phyloP scores from a whole-genome alignment of 1,140 invertebrate genomes.

The Bradysia coprophila region DNA sequence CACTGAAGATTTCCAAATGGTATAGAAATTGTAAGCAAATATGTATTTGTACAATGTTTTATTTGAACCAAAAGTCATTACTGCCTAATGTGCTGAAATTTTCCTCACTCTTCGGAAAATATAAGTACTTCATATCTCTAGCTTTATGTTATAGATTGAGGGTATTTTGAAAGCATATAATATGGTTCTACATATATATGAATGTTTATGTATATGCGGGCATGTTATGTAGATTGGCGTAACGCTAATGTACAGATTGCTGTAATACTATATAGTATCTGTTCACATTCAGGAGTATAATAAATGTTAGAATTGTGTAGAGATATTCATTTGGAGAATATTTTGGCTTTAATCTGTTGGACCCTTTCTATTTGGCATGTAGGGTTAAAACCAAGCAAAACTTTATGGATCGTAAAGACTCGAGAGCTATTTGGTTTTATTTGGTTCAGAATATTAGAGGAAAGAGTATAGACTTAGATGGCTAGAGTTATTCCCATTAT shows the following conservation, averaged over 20 bases:
- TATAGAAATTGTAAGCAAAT: neutral
- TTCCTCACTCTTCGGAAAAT: neutral
- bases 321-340: constrained; percentile 3
- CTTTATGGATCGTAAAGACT: constrained; percentile 3
- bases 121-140: neutral
- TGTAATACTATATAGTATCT: neutral
- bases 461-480: neutral
- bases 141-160: neutral
- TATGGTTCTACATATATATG: no score
- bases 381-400: constrained; percentile 1
- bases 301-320: neutral
- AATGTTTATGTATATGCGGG: no score
- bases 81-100: neutral
- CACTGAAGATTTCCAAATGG: neutral
- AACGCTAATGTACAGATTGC: no score
- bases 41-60: constrained; percentile 1
- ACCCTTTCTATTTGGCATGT: neutral
- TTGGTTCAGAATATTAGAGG: neutral
- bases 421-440: constrained; percentile 4
- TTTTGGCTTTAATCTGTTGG: constrained; percentile 3
- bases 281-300: neutral
- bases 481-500: neutral
- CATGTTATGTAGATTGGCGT: no score
- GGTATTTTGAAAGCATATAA: neutral
- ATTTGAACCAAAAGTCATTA: constrained; percentile 1